Evolutionary conservation across 2,888 invertebrate genomes (phyloP), one percentile per base, ranked within the genome.

Genomic region (Ichneumoninae sp.): DNA sequence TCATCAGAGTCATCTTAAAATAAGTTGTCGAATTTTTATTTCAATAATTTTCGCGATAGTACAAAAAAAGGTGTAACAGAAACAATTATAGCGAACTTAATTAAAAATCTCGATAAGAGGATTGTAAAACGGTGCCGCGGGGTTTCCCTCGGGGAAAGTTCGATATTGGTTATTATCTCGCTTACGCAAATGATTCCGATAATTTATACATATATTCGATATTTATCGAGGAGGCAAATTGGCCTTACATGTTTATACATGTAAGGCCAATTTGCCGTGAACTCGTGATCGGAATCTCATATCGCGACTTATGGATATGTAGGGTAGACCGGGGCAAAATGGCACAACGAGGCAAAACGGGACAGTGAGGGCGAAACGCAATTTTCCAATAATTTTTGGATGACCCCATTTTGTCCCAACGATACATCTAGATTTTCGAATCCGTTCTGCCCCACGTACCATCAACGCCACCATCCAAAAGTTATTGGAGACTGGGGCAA

Each of bases 211-310:
- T 22, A 54, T 22, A 22, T 54, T 54, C 10, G 54, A 40, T 57
- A 33, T 62, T 57, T 54, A 10, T 47, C n/a, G 19, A 66, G n/a
- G n/a, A 19, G 8, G 3, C 4, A 5, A 72, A 60, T 68, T 82
- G 66, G 69, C 22, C 22, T 22, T 22, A 22, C 22, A 22, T 33
- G 65, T 81, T 81, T 69, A 36, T 8, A 40, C 81, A 70, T 76
- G 40, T 22, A 44, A 66, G 47, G 57, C 22, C n/a, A 82, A 66
- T 65, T 77, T 77, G 47, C 22, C 66, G 65, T 33, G 16, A 47
- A 77, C 54, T 40, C 76, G 81, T 81, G 81, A 70, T 70, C 54
- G 22, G 81, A 76, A 81, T 81, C 47, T 81, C 54, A 70, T 68
- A 70, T 76, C 70, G 33, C 66, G 66, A 74, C 72, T 80, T 74